These are phyloP conservation scores for Phorcus lineatus DNA, from an alignment of 2,888 invertebrate species.

Conservation along the genomic window DNA sequence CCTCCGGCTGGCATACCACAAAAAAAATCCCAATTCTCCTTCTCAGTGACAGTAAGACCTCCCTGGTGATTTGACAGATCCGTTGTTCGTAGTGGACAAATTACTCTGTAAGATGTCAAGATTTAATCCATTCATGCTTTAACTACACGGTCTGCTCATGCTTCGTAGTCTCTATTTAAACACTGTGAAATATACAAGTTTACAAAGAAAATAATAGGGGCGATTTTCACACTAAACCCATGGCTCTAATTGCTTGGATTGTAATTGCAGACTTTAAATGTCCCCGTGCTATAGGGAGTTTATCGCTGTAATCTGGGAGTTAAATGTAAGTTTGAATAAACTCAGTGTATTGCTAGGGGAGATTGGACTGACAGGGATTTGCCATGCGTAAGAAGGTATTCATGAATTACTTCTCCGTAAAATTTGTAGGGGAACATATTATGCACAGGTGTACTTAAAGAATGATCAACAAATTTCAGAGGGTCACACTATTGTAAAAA, in stretches of 20 bases:
- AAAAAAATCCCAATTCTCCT: neutral
- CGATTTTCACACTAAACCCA: slow-evolving; percentile 9
- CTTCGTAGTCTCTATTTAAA: neutral
- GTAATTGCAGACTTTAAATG: slow-evolving; percentile 3
- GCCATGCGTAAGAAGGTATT: slow-evolving; percentile 5
- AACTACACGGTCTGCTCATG: neutral
- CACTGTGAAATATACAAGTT: slow-evolving; percentile 14
- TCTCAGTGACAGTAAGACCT: neutral
- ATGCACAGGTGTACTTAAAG: too few relatives aligned
- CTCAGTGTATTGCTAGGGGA: neutral
- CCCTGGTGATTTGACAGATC: slow-evolving; percentile 4
- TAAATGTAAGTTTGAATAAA: slow-evolving; percentile 18
- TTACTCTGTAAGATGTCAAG: slow-evolving; percentile 13
- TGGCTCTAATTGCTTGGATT: neutral
- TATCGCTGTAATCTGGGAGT: slow-evolving; percentile 7
- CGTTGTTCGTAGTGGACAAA: slow-evolving; percentile 10
- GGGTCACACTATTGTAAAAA: neutral
- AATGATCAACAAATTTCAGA: neutral
- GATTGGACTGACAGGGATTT: slow-evolving; percentile 10
- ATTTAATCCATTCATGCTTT: neutral
- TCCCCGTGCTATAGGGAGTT: slow-evolving; percentile 1
- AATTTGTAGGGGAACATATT: too few relatives aligned
- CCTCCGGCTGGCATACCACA: neutral
- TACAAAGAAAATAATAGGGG: slow-evolving; percentile 18
- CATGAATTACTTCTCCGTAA: neutral